Base-by-base conservation (phyloP, 2,888 invertebrate species). In the Rapana venosa region DNA sequence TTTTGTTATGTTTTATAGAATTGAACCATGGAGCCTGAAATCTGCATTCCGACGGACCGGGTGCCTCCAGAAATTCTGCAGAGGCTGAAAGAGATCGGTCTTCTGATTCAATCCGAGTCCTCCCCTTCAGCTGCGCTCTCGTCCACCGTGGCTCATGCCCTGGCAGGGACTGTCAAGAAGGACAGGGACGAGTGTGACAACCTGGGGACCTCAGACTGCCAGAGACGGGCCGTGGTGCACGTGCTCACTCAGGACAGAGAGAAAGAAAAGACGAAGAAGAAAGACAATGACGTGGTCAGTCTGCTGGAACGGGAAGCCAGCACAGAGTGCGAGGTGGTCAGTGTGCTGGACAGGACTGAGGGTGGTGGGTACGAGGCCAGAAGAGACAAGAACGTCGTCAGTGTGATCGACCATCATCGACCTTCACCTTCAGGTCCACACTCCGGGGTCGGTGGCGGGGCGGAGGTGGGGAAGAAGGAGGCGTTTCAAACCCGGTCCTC, bases 11-110 rank as follows among this genome's bases (percentile, higher is more conserved):
- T 13, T 83, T 32, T 36, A 20, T 56, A 84, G 86, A 61, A 13
- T 35, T 32, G 35, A 86, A 47, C 26, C 87, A 87, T 87, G 87
- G 87, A 30, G 0, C 87, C 88, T 0, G 91, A 91, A 61, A 89
- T 91, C 26, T 87, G 89, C 56, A 91, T 91, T 35, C 91, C 91
- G 0, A 87, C 66, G 0, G 83, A 90, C 56, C 74, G 70, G 47
- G 87, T 91, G 36, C 91, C 91, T 13, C 58, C 77, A 15, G 90
- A 91, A 58, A 91, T 91, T 26, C 66, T 90, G 77, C 35, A 90
- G n/a, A 66, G 86, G 8, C 88, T 91, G 32, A 88, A 90, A 56
- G 90, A 77, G 26, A 90, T 91, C n/a, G 88, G 90, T 0, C 85
- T 88, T 22, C 79, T 58, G 5, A 6, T 88, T 32, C 84, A 85